Percentiles rank a stretch among this genome's conserved stretches.
These are phyloP conservation scores for Netelia inedita DNA, from an alignment of 2,888 invertebrate species.

Conservation along the genomic window DNA sequence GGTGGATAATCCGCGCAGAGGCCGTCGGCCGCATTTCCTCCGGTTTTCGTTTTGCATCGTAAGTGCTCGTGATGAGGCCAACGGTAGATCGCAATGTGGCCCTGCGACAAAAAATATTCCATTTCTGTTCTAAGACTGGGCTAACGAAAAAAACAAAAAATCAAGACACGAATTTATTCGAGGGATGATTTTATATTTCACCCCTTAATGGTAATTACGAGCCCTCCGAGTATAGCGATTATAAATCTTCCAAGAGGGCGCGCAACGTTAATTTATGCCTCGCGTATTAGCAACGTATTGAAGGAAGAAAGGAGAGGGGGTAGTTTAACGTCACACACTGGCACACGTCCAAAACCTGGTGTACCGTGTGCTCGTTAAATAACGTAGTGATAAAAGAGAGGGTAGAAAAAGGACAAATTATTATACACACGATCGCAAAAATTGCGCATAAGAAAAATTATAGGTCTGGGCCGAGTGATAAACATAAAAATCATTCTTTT, in stretches of 20 bases:
- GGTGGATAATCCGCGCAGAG: slow-evolving; percentile 88
- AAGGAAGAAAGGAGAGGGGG: background rate
- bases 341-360: slow-evolving; percentile 52
- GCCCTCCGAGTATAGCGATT: background rate
- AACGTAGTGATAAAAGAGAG: background rate
- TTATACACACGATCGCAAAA: background rate
- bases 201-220: too few relatives aligned
- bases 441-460: background rate
- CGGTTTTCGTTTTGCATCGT: slow-evolving; percentile 85
- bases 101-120: slow-evolving; percentile 81
- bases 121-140: slow-evolving; percentile 16
- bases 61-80: slow-evolving; percentile 88
- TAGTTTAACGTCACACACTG: slow-evolving; percentile 43
- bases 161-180: background rate
- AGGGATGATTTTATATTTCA: too few relatives aligned
- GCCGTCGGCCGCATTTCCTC: slow-evolving; percentile 87
- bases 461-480: slow-evolving; percentile 30
- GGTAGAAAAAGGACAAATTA: background rate
- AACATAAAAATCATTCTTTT: background rate
- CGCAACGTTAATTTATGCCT: slow-evolving; percentile 47
- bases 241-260: background rate
- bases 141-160: background rate
- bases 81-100: slow-evolving; percentile 88
- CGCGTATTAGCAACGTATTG: slow-evolving; percentile 48
- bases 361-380: slow-evolving; percentile 46